Base-by-base conservation (phyloP, 2,113 vertebrate genomes). In the Vulpes lagopus region DNA sequence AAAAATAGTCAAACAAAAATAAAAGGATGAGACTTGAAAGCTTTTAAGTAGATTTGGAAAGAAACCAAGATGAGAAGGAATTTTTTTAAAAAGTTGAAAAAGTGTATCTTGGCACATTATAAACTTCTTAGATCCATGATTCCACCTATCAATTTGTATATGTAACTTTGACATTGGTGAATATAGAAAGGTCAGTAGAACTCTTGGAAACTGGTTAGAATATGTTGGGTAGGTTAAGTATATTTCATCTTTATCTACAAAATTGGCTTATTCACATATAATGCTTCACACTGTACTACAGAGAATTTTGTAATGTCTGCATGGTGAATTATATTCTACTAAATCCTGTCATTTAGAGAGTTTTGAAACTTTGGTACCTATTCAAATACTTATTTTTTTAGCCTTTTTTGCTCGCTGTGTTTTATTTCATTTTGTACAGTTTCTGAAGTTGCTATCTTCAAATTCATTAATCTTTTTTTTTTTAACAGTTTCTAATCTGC, bases 61-160 rank as follows among this genome's bases (percentile, higher is more conserved):
- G 16, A 96, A 87, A 38, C 87, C 49, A 76, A 25, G 22, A 91
- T 92, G 53, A 93, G 53, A 38, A 92, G 79, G 32, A 91, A 55
- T 94, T 93, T 76, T 84, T 96, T 86, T 65, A 59, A 57, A 86
- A 94, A 95, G 73, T 73, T 81, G 55, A 67, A 94, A 87, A 57
- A 87, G 32, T 92, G 1, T 89, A 14, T 82, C 38, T 82, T 85
- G 73, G 17, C 64, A 89, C 23, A 82, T 60, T 78, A 17, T 16
- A 84, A 74, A 60, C 43, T 88, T 93, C 25, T 80, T 85, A 91
- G 49, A 78, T 67, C 19, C 11, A 16, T 91, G 55, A 80, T 88
- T 80, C 67, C 49, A 51, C 11, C 35, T 69, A 23, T 78, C 9
- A 80, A 1, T 64, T 90, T 90, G 2, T 30, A 25, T 76, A 14